Percentiles rank a stretch among this genome's conserved stretches.
Evolutionary conservation across 2,797 vertebrate genomes (phyloP).

Genomic region (Tolypeutes matacus): DNA sequence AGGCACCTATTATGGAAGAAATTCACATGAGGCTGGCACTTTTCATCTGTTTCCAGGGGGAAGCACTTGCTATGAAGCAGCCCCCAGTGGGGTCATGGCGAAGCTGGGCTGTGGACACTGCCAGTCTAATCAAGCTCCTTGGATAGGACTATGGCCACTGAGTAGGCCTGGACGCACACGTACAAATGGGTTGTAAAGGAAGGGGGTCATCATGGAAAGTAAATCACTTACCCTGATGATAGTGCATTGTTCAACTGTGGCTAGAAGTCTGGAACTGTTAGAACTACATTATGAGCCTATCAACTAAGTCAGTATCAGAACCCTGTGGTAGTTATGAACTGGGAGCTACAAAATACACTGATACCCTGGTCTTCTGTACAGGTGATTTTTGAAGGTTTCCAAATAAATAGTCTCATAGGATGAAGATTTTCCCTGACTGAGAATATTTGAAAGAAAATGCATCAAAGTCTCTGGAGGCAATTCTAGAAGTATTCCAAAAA

Average conservation of each 20-base stretch:
- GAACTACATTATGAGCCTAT: background rate
- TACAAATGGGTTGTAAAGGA: background rate
- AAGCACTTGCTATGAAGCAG: background rate
- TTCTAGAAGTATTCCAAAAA: conserved; percentile 32
- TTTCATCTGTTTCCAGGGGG: background rate
- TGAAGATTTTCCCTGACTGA: background rate
- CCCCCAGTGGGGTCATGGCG: background rate
- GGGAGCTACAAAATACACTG: background rate
- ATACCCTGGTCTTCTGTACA: background rate
- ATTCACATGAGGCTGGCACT: background rate
- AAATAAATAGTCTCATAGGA: background rate
- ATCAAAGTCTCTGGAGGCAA: background rate
- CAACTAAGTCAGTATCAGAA: background rate
- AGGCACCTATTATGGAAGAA: background rate
- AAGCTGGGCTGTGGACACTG: fast-evolving
- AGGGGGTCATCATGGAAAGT: background rate
- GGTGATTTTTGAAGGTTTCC: background rate
- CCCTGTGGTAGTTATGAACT: background rate
- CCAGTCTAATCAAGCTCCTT: background rate
- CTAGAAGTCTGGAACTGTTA: background rate
- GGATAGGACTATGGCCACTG: background rate
- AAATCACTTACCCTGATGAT: background rate
- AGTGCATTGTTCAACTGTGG: background rate
- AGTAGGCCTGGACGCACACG: background rate
- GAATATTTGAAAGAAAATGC: background rate